These are phyloP conservation scores for Rhorus exstirpatorius DNA, from an alignment of 2,888 invertebrate species.

Conservation along the genomic window DNA sequence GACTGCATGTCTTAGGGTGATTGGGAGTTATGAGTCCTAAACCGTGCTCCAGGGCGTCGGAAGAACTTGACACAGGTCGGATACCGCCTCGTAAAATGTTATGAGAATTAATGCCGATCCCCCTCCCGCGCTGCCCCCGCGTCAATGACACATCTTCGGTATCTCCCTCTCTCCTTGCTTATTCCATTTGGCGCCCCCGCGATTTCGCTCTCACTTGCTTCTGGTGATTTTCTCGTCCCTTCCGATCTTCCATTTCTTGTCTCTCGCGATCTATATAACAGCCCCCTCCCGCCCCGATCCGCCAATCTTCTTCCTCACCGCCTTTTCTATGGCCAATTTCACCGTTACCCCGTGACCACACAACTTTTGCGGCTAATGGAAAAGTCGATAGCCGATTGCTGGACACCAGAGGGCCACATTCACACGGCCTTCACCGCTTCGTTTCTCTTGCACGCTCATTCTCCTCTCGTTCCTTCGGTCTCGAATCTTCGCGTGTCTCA, in stretches of 20 bases:
- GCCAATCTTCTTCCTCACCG: conserved; percentile 54
- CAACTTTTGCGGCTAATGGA: conserved; percentile 84
- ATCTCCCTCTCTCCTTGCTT: conserved; percentile 5
- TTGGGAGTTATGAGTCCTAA: conserved; percentile 86
- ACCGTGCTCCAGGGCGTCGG: conserved; percentile 82
- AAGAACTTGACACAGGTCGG: conserved; percentile 85
- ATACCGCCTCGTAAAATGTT: conserved; percentile 86
- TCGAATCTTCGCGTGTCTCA: conserved; percentile 15
- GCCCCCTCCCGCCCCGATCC: conserved; percentile 62
- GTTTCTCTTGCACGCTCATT: conserved; percentile 59
- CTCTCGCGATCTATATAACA: conserved; percentile 42
- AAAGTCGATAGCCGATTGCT: conserved; percentile 85
- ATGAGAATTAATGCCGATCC: conserved; percentile 84
- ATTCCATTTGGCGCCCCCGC: conserved; percentile 38
- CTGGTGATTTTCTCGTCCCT: conserved; percentile 71
- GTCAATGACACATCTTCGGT: conserved; percentile 67
- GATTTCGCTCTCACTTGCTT: conserved; percentile 55
- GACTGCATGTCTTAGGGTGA: conserved; percentile 85
- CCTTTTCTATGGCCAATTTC: conserved; percentile 82
- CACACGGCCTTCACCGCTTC: conserved; percentile 61
- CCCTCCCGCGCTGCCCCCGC: conserved; percentile 56
- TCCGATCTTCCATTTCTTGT: conserved; percentile 64
- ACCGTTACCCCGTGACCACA: conserved; percentile 82
- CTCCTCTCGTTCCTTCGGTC: conserved; percentile 38
- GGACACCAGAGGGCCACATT: conserved; percentile 70